These are phyloP conservation scores for Hippoglossus stenolepis DNA, from an alignment of 2,113 vertebrate species.

Conservation along the genomic window DNA sequence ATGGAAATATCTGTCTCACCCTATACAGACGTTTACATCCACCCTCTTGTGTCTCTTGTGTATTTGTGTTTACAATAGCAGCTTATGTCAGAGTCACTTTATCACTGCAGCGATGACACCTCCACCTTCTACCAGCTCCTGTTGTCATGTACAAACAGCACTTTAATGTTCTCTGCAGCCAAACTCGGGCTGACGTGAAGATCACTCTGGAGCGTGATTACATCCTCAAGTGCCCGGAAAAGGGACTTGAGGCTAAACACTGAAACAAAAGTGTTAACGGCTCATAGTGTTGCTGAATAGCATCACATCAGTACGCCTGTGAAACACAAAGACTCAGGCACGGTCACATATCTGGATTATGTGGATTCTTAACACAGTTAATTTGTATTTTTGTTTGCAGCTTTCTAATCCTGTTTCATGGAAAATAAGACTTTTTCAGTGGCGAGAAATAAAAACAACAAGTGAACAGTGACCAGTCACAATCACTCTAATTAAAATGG, in stretches of 20 bases:
- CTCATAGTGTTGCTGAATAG: neutral
- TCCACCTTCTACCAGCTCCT: too few species aligned
- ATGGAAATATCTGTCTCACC: too few species aligned
- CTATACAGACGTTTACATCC: too few species aligned
- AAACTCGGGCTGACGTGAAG: neutral
- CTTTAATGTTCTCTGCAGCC: too few species aligned
- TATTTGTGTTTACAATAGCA: neutral
- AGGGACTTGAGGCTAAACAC: neutral
- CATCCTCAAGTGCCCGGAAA: neutral
- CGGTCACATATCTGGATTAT: neutral
- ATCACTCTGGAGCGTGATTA: neutral
- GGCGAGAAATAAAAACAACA: neutral
- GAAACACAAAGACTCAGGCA: neutral
- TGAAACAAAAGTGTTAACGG: neutral
- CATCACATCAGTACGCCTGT: neutral
- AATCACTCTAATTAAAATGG: constrained; percentile 4
- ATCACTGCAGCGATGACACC: too few species aligned
- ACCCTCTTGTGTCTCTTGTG: too few species aligned
- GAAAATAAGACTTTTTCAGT: neutral
- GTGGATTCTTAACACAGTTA: neutral
- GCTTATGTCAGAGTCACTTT: neutral
- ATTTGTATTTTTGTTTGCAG: neutral
- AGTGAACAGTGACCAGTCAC: neutral
- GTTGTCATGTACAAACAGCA: too few species aligned
- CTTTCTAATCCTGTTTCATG: neutral